Evolutionary conservation across 2,797 vertebrate genomes (phyloP), one percentile per base, ranked within the genome.

Genomic region (Enteromius radiatus): DNA sequence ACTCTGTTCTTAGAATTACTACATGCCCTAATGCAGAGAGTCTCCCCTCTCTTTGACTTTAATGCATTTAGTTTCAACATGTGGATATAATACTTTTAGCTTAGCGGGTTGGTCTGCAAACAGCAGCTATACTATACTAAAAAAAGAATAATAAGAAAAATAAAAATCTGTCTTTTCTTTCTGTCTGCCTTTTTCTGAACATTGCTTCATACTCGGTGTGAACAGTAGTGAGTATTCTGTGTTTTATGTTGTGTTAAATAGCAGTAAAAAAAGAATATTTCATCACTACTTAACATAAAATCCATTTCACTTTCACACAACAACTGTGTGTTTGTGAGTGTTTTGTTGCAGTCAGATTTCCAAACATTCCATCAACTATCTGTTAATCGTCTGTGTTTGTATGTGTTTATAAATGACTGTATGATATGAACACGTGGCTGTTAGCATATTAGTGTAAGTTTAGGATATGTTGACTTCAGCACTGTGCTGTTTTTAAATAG

Each of bases 31-130:
- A 47, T 21, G 59, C 38, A 64, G 59, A 77, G 41, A 61, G 52
- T 92, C 89, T 93, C 91, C 91, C 89, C 15, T 41, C 23, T 88
- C 89, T 91, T 91, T 90, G 11, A 61, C 75, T 65, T 11, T 38
- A 19, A 2, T 47, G 31, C 12, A 17, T 61, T 67, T 4, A 28
- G 26, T 59, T 61, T 61, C 0, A 70, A 41, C 38, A 12, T 9
- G 4, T 45, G 12, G 12, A 45, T 45, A 45, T 45, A 31, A 45
- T 6, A 56, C 15, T 41, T 15, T 23, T 68, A 17, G 36, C 47
- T 23, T 68, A 2, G 15, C 5, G 15, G 2, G 6, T 45, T 61
- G 15, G 8, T 7, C 11, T 47, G 38, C 21, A 15, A 61, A 38
- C 26, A 17, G 45, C 36, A 33, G 3, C 36, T 10, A 49, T 49